Conservation (phyloP, 2,888 invertebrate species). For the Pammene fasciana region DNA sequence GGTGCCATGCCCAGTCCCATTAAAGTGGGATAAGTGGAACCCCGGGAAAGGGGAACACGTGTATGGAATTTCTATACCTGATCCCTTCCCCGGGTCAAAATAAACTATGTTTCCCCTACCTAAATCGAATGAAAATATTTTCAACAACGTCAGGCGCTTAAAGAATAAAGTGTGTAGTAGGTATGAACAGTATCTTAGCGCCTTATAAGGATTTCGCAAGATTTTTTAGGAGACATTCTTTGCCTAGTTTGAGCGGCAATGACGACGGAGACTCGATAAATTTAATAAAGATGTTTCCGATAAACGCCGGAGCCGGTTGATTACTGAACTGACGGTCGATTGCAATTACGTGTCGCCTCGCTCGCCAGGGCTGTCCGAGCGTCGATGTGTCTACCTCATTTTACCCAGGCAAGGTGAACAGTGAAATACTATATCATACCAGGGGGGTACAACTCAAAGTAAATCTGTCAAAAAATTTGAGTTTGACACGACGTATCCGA, state of each 20-base stretch:
- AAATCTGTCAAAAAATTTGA: too few species aligned
- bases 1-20: too few species aligned
- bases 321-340: conserved; percentile 40
- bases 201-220: background rate
- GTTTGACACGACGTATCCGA: too few species aligned
- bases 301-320: conserved; percentile 40
- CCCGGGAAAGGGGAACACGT: too few species aligned
- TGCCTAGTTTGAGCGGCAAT: conserved; percentile 30
- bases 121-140: background rate
- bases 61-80: too few species aligned
- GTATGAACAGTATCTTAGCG: background rate
- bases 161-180: too few species aligned
- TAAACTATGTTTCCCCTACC: too few species aligned
- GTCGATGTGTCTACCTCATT: background rate
- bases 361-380: conserved; percentile 29
- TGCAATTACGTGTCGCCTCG: conserved; percentile 40
- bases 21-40: too few species aligned
- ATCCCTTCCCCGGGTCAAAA: too few species aligned
- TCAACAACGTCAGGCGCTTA: too few species aligned
- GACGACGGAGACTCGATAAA: conserved; percentile 28
- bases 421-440: too few species aligned
- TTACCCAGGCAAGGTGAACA: background rate
- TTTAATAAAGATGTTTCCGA: conserved; percentile 42
- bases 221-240: conserved; percentile 24
- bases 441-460: too few species aligned